These are phyloP conservation scores for Lepidotrigona ventralis DNA, from an alignment of 1,140 invertebrate genomes.

Conservation along the genomic window DNA sequence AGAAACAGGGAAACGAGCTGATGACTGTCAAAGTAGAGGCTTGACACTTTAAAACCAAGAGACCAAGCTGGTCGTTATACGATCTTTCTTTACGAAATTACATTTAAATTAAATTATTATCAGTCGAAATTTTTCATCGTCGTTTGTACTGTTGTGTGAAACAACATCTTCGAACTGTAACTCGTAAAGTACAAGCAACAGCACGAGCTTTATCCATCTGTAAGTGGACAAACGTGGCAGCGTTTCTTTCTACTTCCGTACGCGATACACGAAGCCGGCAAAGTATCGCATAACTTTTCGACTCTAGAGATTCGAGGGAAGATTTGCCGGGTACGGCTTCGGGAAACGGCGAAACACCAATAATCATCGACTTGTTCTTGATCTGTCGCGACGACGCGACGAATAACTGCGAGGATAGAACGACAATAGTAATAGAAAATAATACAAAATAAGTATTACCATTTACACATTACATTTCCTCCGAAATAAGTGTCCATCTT, in stretches of 20 bases:
- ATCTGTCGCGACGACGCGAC: too few species aligned
- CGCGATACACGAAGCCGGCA: constrained; percentile 49
- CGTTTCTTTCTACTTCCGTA: background rate
- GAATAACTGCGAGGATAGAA: background rate
- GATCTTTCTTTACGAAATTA: too few species aligned
- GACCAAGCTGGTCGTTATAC: too few species aligned
- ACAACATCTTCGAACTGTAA: background rate
- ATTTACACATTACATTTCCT: too few species aligned
- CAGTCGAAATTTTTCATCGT: too few species aligned
- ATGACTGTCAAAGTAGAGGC: too few species aligned
- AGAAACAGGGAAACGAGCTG: too few species aligned
- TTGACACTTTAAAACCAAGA: too few species aligned
- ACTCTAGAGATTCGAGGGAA: constrained; percentile 44
- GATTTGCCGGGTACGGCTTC: constrained; percentile 57
- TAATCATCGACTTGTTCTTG: too few species aligned
- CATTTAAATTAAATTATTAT: too few species aligned
- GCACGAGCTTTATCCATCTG: background rate
- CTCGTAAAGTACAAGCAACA: background rate
- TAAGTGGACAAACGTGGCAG: background rate
- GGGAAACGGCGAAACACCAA: constrained; percentile 42
- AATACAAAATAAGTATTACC: too few species aligned
- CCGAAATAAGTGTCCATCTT: too few species aligned
- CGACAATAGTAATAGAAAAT: background rate
- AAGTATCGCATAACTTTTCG: constrained; percentile 60
- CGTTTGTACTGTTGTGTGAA: background rate